Percentiles rank a stretch among this genome's conserved stretches.
Evolutionary conservation across 1,140 invertebrate species (phyloP).

Genomic region (Sycophaga agraensis): DNA sequence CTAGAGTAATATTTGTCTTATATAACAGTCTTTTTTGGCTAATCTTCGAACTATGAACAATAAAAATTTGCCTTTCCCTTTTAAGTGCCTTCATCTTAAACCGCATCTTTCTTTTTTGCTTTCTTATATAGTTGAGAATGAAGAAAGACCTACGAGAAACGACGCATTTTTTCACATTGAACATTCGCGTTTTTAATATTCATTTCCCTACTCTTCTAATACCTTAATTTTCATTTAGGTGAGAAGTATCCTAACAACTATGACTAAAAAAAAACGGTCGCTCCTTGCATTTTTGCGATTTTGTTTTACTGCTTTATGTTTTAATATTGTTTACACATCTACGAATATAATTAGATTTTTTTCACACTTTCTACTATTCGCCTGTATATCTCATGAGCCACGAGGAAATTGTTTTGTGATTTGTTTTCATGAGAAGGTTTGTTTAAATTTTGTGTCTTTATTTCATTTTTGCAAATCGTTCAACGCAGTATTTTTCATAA

Average conservation of each 20-base stretch:
- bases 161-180: constrained; percentile 4
- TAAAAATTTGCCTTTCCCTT: constrained; percentile 40
- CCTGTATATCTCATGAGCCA: neutral
- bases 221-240: constrained; percentile 20
- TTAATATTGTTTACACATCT: constrained; percentile 4
- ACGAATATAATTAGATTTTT: constrained; percentile 1
- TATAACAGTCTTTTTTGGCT: constrained; percentile 55
- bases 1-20: constrained; percentile 49
- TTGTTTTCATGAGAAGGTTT: too few relatives aligned
- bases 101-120: neutral
- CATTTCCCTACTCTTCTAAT: constrained; percentile 5
- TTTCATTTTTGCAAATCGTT: neutral
- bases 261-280: constrained; percentile 42
- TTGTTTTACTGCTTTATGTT: too few relatives aligned
- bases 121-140: constrained; percentile 26
- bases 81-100: neutral
- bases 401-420: too few relatives aligned
- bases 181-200: constrained; percentile 10
- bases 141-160: constrained; percentile 20
- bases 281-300: constrained; percentile 1
- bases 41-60: constrained; percentile 51
- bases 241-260: constrained; percentile 39
- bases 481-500: neutral
- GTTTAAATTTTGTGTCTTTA: neutral
- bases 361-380: neutral